Base-by-base conservation (phyloP, 1,140 invertebrate genomes). In the Saccostrea cuccullata region DNA sequence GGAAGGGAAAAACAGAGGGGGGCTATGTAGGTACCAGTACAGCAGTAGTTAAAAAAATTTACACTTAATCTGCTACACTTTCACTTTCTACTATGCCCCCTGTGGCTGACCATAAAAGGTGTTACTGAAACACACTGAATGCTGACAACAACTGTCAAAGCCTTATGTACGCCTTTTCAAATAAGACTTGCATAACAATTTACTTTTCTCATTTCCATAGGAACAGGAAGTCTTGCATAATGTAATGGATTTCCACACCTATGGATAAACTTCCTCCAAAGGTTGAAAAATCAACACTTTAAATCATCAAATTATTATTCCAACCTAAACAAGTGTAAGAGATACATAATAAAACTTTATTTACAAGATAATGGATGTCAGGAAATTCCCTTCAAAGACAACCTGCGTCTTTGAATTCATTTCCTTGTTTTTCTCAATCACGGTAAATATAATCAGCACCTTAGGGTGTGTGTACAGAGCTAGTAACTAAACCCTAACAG, bases 171-270 rank as follows among this genome's bases (percentile, higher is more conserved):
- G 15, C 26, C 11, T 36, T 77, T 36, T 30, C 70, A 77, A 77
- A 30, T 26, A 77, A 77, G 70, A 77, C 26, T 77, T 77, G 26
- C 15, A 77, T 30, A 77, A 77, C 70, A 77, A 36, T 77, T 77
- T 11, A 77, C 9, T 77, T 17, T 77, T 11, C 26, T 77, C 70
- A 26, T 30, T 77, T 77, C 8, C 70, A 47, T 3, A 77, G 30
- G 26, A 77, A 26, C 26, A 77, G 70, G 70, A 77, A 77, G 70
- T 36, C 2, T 77, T 77, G 70, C 70, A 77, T 77, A 77, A 77
- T 30, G 23, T 11, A 36, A 30, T 77, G 70, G 70, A 77, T 77
- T 77, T 26, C 70, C 11, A 36, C 70, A 77, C 70, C 70, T 36
- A 26, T 15, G 30, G 30, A 15, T 36, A 36, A 77, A 77, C 70